These are phyloP conservation scores for Chaenogobius annularis DNA, from an alignment of 2,113 vertebrate genomes.

Conservation along the genomic window DNA sequence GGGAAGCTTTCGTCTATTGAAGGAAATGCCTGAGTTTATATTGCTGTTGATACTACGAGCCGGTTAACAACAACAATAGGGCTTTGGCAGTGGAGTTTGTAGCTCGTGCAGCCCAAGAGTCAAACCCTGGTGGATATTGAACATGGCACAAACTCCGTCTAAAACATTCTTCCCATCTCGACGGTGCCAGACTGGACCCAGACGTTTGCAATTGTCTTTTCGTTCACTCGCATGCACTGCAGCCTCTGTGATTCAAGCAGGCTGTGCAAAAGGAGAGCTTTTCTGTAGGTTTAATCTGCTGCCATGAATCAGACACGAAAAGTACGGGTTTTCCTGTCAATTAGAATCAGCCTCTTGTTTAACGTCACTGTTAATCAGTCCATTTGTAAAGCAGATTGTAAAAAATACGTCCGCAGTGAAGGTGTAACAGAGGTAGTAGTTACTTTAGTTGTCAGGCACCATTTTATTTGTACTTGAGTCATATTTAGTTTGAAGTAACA, in stretches of 20 bases:
- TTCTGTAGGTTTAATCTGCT: constrained; percentile 16
- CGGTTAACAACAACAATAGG: constrained; percentile 41
- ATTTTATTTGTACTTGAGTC: no score
- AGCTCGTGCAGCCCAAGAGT: constrained; percentile 31
- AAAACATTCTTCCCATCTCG: constrained; percentile 44
- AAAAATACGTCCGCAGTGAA: neutral
- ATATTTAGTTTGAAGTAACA: no score
- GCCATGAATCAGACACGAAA: constrained; percentile 18
- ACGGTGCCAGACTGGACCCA: constrained; percentile 49
- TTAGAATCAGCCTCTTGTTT: constrained; percentile 9
- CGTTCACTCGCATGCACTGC: constrained; percentile 37
- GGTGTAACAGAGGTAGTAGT: neutral
- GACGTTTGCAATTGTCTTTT: constrained; percentile 64
- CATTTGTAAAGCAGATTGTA: neutral
- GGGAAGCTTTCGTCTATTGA: constrained; percentile 38
- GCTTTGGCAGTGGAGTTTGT: constrained; percentile 28
- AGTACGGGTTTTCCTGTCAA: constrained; percentile 11
- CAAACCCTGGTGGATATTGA: constrained; percentile 48
- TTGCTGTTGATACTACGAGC: constrained; percentile 37
- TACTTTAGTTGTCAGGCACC: no score
- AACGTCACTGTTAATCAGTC: constrained; percentile 9
- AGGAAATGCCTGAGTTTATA: constrained; percentile 59
- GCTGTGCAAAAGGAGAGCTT: constrained; percentile 13
- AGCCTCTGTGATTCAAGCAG: constrained; percentile 32
- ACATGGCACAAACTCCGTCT: constrained; percentile 53